A percentile compares a stretch with the other conserved stretches of the same genome.
Evolutionary conservation across 2,113 vertebrate species (phyloP).

Genomic region (Indicator indicator): DNA sequence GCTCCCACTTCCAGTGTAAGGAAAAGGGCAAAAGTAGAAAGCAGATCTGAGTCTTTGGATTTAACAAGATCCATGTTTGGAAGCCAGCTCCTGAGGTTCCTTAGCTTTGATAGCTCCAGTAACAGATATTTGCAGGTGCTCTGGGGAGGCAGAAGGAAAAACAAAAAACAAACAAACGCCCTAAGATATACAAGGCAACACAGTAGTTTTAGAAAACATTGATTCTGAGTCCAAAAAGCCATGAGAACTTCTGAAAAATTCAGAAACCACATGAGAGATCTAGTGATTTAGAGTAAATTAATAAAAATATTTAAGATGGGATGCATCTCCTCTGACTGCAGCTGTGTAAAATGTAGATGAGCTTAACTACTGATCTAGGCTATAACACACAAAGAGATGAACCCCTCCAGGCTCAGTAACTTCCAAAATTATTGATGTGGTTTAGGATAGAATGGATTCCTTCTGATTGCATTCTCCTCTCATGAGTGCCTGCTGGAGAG

Average conservation of each 20-base stretch:
- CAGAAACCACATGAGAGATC: neutral
- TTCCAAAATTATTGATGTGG: neutral
- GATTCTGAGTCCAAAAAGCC: neutral
- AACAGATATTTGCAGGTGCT: neutral
- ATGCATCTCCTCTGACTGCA: neutral
- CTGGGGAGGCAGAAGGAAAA: neutral
- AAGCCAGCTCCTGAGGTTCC: neutral
- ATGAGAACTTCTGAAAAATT: neutral
- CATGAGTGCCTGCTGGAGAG: neutral
- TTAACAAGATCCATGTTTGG: neutral
- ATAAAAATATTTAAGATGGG: neutral
- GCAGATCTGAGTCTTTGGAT: neutral
- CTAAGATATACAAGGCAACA: neutral
- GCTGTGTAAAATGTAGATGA: neutral
- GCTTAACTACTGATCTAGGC: neutral
- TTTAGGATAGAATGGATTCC: neutral
- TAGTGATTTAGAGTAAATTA: neutral
- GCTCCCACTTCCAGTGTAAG: neutral
- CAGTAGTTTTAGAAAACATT: neutral
- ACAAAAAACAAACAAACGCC: fast-evolving
- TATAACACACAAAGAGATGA: neutral
- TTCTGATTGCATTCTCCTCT: neutral
- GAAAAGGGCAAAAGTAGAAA: neutral
- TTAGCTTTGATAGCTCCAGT: neutral
- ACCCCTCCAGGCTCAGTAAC: neutral